phyloP scores from a whole-genome alignment of 1,140 invertebrate genomes.

The Drosophila parvula region DNA sequence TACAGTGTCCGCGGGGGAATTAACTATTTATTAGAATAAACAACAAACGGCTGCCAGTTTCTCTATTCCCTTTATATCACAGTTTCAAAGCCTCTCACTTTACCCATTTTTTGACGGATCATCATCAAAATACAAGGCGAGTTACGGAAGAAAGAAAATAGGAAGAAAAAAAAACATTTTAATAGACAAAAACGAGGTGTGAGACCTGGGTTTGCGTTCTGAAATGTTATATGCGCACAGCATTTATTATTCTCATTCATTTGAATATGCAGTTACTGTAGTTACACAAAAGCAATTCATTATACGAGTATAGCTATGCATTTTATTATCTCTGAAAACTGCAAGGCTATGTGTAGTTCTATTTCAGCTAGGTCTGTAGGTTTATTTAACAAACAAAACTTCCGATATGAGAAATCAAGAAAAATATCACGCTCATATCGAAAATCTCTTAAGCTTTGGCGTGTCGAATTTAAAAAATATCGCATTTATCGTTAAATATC shows the following conservation, averaged over 20 bases:
- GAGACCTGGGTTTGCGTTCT: neutral
- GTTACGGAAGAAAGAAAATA: neutral
- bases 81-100: constrained; percentile 15
- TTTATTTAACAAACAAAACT: too few relatives aligned
- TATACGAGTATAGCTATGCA: neutral
- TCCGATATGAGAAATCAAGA: too few relatives aligned
- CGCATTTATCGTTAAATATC: too few relatives aligned
- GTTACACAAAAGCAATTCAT: neutral
- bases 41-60: constrained; percentile 41
- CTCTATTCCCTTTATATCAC: constrained; percentile 10
- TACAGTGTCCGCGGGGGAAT: constrained; percentile 27
- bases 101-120: constrained; percentile 11
- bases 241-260: constrained; percentile 4
- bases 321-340: neutral
- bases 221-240: constrained; percentile 24
- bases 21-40: constrained; percentile 56
- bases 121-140: constrained; percentile 16
- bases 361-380: too few relatives aligned
- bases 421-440: too few relatives aligned
- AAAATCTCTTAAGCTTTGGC: too few relatives aligned
- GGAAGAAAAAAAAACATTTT: neutral
- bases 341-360: neutral
- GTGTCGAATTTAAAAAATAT: too few relatives aligned
- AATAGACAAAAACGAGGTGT: neutral
- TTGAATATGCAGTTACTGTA: neutral